A percentile compares a stretch with the other conserved stretches of the same genome.
These are phyloP conservation scores for Heteronetta atricapilla DNA, from an alignment of 2,113 vertebrate species.

Conservation along the genomic window DNA sequence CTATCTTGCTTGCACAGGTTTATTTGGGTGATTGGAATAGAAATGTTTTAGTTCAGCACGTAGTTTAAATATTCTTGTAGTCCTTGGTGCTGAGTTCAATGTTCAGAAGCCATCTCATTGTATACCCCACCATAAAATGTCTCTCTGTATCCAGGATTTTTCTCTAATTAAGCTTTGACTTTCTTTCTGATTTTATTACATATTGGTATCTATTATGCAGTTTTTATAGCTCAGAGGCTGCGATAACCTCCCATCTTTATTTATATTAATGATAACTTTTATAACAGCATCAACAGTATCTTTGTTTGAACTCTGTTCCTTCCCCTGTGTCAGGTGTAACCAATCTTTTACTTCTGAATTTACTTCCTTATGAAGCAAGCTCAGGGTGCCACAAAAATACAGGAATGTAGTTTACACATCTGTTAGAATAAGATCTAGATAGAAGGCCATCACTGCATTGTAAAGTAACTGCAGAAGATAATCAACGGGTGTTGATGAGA, in stretches of 20 bases:
- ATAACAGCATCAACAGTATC: neutral
- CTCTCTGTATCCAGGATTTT: neutral
- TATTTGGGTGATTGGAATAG: neutral
- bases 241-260: neutral
- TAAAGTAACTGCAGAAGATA: neutral
- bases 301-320: conserved; percentile 6
- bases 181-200: neutral
- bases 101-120: neutral
- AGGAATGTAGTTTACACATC: neutral
- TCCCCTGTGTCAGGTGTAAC: neutral
- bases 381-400: neutral
- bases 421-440: neutral
- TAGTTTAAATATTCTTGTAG: neutral
- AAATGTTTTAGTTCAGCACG: neutral
- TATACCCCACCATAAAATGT: fast-evolving
- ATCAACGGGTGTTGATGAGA: neutral
- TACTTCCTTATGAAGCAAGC: neutral
- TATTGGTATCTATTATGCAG: neutral
- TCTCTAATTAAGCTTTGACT: neutral
- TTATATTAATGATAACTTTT: neutral
- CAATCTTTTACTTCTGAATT: neutral
- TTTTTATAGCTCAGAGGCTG: neutral
- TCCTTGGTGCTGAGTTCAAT: neutral
- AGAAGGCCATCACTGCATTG: neutral
- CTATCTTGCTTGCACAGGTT: neutral